phyloP scores from a whole-genome alignment of 2,113 vertebrate genomes.

The Erythrolamprus reginae region DNA sequence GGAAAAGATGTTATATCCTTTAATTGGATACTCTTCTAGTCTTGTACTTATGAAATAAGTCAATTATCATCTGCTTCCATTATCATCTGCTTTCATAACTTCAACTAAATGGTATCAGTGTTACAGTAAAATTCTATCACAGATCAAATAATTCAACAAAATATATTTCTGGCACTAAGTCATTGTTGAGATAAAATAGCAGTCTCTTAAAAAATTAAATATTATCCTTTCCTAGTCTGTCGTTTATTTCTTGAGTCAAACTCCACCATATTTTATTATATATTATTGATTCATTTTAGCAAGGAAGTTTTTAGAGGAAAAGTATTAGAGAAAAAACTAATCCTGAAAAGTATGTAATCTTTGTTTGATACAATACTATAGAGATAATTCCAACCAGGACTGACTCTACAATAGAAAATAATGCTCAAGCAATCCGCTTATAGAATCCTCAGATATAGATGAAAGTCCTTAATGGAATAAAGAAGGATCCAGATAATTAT shows the following conservation, averaged over 20 bases:
- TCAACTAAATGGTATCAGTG: neutral
- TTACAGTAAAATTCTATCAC: neutral
- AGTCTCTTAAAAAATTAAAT: neutral
- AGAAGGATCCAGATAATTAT: constrained; percentile 73
- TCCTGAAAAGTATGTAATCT: constrained; percentile 56
- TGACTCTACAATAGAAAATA: constrained; percentile 64
- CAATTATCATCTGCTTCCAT: neutral
- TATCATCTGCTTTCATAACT: neutral
- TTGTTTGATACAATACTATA: constrained; percentile 46
- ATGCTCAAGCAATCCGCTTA: constrained; percentile 69
- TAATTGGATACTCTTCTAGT: neutral
- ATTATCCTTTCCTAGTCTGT: constrained; percentile 9
- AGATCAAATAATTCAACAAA: neutral
- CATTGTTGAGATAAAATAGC: neutral
- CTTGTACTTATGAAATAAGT: neutral
- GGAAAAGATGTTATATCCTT: neutral
- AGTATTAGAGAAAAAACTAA: constrained; percentile 35
- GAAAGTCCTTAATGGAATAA: constrained; percentile 72
- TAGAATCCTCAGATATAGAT: constrained; percentile 65
- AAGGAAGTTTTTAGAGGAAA: constrained; percentile 41
- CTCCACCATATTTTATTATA: constrained; percentile 10
- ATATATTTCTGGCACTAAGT: neutral
- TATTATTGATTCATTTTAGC: neutral
- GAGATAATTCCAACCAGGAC: constrained; percentile 66
- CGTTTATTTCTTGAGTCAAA: neutral